These are phyloP conservation scores for Cervus canadensis DNA, from an alignment of 2,113 vertebrate genomes.

Conservation along the genomic window DNA sequence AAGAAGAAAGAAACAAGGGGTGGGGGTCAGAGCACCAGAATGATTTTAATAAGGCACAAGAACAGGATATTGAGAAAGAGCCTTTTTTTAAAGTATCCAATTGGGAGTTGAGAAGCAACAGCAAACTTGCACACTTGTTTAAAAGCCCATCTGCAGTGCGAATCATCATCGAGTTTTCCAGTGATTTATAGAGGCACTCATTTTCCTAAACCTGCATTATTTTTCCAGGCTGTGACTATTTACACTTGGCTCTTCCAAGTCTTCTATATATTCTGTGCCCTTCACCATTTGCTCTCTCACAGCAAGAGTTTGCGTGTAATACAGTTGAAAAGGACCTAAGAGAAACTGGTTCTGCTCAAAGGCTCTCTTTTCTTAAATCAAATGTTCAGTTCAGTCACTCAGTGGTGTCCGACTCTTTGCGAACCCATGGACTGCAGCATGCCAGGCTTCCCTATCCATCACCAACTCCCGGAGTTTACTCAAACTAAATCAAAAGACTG, in stretches of 20 bases:
- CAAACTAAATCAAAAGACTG: background rate
- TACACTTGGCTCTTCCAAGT: background rate
- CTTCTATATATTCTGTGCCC: background rate
- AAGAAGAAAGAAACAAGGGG: background rate
- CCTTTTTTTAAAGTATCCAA: background rate
- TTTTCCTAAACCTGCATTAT: background rate
- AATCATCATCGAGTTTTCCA: background rate
- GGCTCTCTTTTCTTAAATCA: background rate
- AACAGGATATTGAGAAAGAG: constrained; percentile 58
- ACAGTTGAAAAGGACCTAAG: background rate
- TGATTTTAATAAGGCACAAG: constrained; percentile 39
- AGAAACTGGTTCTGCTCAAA: background rate
- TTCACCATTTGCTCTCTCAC: background rate
- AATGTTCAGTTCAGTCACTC: background rate
- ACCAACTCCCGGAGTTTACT: background rate
- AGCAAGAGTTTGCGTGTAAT: background rate
- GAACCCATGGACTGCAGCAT: background rate
- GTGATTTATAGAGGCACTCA: background rate
- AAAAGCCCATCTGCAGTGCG: background rate
- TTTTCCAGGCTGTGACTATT: background rate
- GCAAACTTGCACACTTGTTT: background rate
- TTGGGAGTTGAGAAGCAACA: constrained; percentile 20
- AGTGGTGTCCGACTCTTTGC: background rate
- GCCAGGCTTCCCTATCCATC: background rate
- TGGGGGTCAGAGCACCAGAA: background rate